Conservation (phyloP, 2,113 vertebrate species). For the Geococcyx californianus region DNA sequence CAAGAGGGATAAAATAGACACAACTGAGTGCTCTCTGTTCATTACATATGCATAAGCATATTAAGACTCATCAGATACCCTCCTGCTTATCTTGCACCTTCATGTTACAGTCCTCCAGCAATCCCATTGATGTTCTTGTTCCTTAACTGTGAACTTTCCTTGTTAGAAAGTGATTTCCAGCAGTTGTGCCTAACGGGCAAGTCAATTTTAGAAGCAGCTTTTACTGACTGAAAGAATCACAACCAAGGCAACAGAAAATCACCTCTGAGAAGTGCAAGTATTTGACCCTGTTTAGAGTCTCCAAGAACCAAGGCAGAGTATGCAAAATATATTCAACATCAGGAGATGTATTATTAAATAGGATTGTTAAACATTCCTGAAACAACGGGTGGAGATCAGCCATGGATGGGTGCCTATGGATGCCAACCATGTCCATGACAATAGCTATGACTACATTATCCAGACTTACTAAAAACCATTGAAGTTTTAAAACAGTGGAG, state of each 20-base stretch:
- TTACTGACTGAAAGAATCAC: background rate
- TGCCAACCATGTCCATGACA: background rate
- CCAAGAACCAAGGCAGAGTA: background rate
- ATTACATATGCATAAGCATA: background rate
- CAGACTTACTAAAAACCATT: background rate
- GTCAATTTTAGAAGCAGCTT: background rate
- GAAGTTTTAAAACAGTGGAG: background rate
- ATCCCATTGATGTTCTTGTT: background rate
- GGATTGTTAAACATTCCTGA: background rate
- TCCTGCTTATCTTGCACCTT: background rate
- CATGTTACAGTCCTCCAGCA: background rate
- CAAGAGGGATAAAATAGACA: background rate
- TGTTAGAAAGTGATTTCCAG: background rate
- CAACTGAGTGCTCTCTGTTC: rapidly evolving
- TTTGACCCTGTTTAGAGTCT: background rate
- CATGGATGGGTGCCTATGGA: no score
- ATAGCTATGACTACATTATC: background rate
- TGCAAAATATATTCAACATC: background rate
- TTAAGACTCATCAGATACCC: background rate
- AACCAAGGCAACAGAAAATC: background rate
- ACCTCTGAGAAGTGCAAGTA: background rate
- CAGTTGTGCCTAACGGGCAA: rapidly evolving
- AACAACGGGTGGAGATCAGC: background rate
- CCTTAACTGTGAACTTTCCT: background rate
- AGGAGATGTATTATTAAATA: background rate